Evolutionary conservation across 2,797 vertebrate genomes (phyloP).

Genomic region (Sphenodon punctatus): DNA sequence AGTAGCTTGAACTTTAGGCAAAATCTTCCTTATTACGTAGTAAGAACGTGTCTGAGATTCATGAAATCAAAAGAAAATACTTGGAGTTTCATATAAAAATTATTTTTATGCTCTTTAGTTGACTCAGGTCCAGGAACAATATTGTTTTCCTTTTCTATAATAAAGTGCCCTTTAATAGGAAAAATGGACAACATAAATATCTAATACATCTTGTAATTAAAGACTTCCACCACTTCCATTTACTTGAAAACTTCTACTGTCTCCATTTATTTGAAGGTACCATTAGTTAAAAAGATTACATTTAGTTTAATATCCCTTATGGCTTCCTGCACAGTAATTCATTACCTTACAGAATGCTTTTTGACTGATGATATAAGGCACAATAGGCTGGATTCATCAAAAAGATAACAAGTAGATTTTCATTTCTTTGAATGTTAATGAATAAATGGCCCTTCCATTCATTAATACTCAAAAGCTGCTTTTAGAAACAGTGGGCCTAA

Average conservation of each 20-base stretch:
- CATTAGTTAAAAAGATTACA: slow-evolving; percentile 37
- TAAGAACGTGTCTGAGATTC: too few relatives aligned
- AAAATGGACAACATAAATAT: not conserved
- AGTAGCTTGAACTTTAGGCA: not conserved
- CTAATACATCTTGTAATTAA: not conserved
- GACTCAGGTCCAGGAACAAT: too few relatives aligned
- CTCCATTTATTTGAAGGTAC: slow-evolving; percentile 24
- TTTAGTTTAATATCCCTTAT: slow-evolving; percentile 57
- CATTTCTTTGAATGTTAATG: slow-evolving; percentile 57
- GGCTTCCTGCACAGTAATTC: slow-evolving; percentile 39
- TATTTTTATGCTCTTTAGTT: too few relatives aligned
- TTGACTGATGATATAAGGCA: slow-evolving; percentile 45
- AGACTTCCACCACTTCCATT: not conserved
- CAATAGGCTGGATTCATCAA: slow-evolving; percentile 57
- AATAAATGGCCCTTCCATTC: slow-evolving; percentile 32
- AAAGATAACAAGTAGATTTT: slow-evolving; percentile 53
- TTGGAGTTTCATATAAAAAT: too few relatives aligned
- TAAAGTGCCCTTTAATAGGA: not conserved
- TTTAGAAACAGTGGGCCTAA: slow-evolving; percentile 38
- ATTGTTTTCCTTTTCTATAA: not conserved
- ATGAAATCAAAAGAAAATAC: too few relatives aligned
- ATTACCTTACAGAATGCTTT: slow-evolving; percentile 43
- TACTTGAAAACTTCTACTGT: slow-evolving; percentile 17
- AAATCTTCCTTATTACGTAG: not conserved
- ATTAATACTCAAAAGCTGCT: slow-evolving; percentile 44